Base-by-base conservation (phyloP, 2,888 invertebrate genomes). In the Lamellibrachia satsuma region DNA sequence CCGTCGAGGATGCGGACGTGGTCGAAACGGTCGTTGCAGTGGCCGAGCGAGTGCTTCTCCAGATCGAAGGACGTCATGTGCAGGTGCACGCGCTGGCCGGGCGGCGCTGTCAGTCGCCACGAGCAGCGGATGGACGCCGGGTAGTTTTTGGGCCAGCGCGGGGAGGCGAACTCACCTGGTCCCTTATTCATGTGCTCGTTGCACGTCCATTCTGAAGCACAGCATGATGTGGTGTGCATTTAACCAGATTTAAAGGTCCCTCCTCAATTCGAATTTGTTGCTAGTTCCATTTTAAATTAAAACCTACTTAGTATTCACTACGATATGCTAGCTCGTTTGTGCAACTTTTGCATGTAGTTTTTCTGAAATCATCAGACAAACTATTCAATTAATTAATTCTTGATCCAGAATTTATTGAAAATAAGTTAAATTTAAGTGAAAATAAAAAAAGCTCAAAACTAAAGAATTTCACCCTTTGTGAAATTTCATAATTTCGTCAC, bases 181-280 rank as follows among this genome's bases (percentile, higher is more conserved):
- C 95, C 95, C 3, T 94, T 93, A 3, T 94, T 94, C 60, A 96
- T 93, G 15, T 93, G 92, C 15, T 94, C 94, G 52, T 95, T 94
- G 94, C 96, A 96, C 7, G 96, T 95, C 96, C 96, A 96, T 92
- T 96, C 96, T 96, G 94, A 52, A 93, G 93, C 22, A 90, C 15
- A 22, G n/a, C 75, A 15, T 15, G 75, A 15, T 39, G 0, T 39
- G 39, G 39, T 39, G 39, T 39, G 39, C 39, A 39, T 39, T 39
- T 39, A 39, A 39, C 39, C 39, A 39, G 39, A 39, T 39, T 39
- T 39, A 39, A 39, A 39, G 39, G 39, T 39, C 39, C 39, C 39
- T 39, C 39, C 39, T 39, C 39, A 39, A 39, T 39, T 39, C 39
- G 0, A 39, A 39, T 39, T 39, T 39, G 39, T 39, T 39, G 39